Evolutionary conservation across 2,797 vertebrate species (phyloP), one percentile per base, ranked within the genome.

Genomic region (Acropternis orthonyx): DNA sequence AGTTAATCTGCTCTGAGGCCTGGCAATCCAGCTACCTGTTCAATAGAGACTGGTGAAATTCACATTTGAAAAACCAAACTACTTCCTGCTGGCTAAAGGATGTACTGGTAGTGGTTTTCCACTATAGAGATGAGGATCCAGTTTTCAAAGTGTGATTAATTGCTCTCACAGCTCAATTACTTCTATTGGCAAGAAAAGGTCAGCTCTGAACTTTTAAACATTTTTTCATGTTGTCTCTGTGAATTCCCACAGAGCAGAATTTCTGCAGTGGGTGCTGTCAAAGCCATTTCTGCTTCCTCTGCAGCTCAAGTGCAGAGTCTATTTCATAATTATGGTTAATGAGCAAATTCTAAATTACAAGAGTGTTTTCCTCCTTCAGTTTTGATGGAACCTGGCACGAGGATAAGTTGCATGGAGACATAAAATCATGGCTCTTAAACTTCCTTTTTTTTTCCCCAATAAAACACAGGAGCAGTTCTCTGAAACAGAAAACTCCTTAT

Each of bases 231-330:
- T 77, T 87, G 37, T 44, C 77, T 73, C 14, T 37, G 20, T 72
- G 91, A 90, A 80, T 85, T 88, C 52, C 56, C 39, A n/a, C 8
- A 13, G 85, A 83, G 85, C 21, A 46, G 89, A 94, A 84, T 85
- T 78, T 58, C 55, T 88, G 58, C 74, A 76, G 89, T 93, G 66
- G 67, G 63, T 82, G 71, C 49, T 80, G 36, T n/a, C 76, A 56
- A 91, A 94, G 34, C 26, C 41, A 67, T 94, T 94, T 76, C 79
- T 94, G 37, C 75, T 90, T 90, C 66, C 58, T 82, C 49, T 92
- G 27, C 17, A 82, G 67, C 78, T 84, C 69, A 61, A 59, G 76
- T 78, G 91, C 41, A 34, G 72, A 44, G 46, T 44, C 34, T 79
- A 39, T 82, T 72, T 88, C 54, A 30, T 93, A 75, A 65, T 94